Conservation (phyloP, 1,140 invertebrate species). For the Gonioctena quinquepunctata region DNA sequence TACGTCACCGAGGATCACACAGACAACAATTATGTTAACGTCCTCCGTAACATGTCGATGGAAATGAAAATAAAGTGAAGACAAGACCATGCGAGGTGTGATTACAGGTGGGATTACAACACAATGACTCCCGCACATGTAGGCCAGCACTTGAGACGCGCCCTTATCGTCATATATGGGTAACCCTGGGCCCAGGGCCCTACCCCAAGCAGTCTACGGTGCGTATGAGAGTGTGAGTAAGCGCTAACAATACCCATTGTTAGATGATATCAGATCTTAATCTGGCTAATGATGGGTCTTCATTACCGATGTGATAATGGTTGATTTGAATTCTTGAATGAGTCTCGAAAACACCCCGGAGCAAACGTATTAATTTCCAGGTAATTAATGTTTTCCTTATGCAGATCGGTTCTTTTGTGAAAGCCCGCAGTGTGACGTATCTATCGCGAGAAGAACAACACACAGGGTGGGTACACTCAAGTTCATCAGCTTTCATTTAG, state of each 20-base stretch:
- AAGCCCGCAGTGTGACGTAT: neutral
- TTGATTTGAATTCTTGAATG: neutral
- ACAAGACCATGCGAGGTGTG: slow-evolving; percentile 20
- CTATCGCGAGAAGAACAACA: too few species aligned
- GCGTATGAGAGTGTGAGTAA: neutral
- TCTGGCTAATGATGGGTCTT: neutral
- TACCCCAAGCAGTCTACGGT: neutral
- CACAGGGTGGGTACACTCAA: too few species aligned
- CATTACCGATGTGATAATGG: slow-evolving; percentile 7
- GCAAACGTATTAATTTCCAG: neutral
- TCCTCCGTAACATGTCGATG: neutral
- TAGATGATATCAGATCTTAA: slow-evolving; percentile 9
- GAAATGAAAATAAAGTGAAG: neutral
- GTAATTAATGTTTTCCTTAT: neutral
- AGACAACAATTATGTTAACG: neutral
- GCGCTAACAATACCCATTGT: slow-evolving; percentile 21
- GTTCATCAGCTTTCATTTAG: too few species aligned
- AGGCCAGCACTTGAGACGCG: slow-evolving; percentile 16
- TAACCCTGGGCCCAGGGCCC: neutral
- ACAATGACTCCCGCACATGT: slow-evolving; percentile 18
- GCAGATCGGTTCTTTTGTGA: neutral
- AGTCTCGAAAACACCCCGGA: neutral
- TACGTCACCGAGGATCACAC: neutral
- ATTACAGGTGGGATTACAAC: slow-evolving; percentile 15
- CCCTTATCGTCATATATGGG: neutral